Percentiles rank a stretch among this genome's conserved stretches.
These are phyloP conservation scores for Limnephilus lunatus DNA, from an alignment of 2,888 invertebrate genomes.

Conservation along the genomic window DNA sequence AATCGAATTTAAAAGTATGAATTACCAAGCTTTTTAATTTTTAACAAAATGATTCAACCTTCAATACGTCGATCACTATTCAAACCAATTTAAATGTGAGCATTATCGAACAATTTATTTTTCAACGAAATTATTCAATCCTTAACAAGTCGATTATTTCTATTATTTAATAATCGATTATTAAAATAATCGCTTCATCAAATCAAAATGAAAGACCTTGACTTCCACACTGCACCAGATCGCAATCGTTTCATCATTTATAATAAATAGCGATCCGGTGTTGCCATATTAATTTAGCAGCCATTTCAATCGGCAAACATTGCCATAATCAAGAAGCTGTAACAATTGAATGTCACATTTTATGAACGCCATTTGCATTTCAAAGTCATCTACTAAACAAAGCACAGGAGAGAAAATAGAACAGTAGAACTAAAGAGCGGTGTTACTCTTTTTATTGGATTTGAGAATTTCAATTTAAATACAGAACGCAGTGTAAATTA, in stretches of 20 bases:
- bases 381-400: slow-evolving; percentile 40
- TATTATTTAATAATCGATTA: not conserved
- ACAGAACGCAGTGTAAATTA: not conserved
- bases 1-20: not conserved
- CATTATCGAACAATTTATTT: too few relatives aligned
- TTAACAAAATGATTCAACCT: not conserved
- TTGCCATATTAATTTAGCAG: not conserved
- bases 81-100: not conserved
- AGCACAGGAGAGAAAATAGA: not conserved
- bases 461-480: slow-evolving; percentile 8
- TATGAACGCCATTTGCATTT: slow-evolving; percentile 47
- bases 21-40: too few relatives aligned
- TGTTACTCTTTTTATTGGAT: not conserved
- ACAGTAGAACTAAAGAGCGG: not conserved
- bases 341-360: not conserved
- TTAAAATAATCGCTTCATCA: not conserved
- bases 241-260: slow-evolving; percentile 3
- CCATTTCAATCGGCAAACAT: not conserved
- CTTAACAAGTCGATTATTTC: not conserved
- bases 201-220: not conserved
- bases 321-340: not conserved
- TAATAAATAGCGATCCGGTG: not conserved
- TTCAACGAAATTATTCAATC: not conserved
- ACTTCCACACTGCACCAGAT: not conserved
- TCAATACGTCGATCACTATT: not conserved